Evolutionary conservation across 2,797 vertebrate species (phyloP), one percentile per base, ranked within the genome.

Genomic region (Catostomus latipinnis): DNA sequence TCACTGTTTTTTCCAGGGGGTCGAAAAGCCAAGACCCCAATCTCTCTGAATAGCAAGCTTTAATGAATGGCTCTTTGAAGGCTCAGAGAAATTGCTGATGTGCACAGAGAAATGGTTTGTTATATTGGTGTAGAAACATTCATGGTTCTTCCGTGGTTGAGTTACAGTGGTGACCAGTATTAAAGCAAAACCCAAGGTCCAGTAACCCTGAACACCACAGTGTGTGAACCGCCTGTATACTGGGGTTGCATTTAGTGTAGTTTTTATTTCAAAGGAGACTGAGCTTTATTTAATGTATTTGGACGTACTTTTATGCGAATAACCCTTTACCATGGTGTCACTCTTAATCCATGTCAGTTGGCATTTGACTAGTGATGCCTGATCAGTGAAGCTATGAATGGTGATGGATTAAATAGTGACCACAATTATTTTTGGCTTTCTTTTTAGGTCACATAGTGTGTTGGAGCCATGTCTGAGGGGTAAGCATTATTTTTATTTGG

Each of bases 1-100:
- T 90, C 89, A 83, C 84, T 85, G 81, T 79, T 88, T 91, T 88
- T 88, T 87, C 86, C 88, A 82, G 86, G 5, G 56, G 86, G 86
- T 78, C 22, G 49, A 74, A 82, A 74, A 18, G 65, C 0, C 1
- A 82, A 77, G 83, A 86, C 83, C 88, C 81, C 84, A 87, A 88
- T 83, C 45, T 69, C 49, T 12, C 6, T 80, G 65, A 72, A 78
- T 61, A 12, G 0, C 46, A 58, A 46, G 14, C 50, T 71, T 18
- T 79, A 83, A 81, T 85, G 65, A 58, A 81, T 75, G 62, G 70
- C 77, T 78, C 73, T 67, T 73, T 82, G 34, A 77, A 60, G 67
- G 76, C 11, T 62, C 49, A 68, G 34, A 43, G 9, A 74, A 57
- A 72, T 45, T 12, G 58, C 60, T 71, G 69, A 74, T 80, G 70